These are phyloP conservation scores for Limosa lapponica DNA, from an alignment of 2,797 vertebrate genomes.

Conservation along the genomic window DNA sequence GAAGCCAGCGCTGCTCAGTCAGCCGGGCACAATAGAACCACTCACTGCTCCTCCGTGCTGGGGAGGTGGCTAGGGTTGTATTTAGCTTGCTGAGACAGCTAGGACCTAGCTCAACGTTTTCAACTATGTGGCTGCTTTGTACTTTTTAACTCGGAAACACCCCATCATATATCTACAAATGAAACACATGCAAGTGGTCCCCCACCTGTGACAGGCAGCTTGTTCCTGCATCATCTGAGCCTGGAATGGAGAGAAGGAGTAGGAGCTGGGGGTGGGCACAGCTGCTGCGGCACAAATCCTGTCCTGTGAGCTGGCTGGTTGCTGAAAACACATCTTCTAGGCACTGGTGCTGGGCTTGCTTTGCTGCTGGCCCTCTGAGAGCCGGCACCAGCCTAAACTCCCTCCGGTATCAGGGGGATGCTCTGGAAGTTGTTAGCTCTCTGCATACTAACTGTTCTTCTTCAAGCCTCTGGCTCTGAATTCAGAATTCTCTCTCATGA, in stretches of 20 bases:
- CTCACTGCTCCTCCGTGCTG: background rate
- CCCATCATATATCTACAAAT: background rate
- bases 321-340: background rate
- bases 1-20: background rate
- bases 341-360: background rate
- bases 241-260: background rate
- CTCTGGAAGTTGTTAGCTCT: background rate
- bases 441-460: background rate
- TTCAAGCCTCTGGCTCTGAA: background rate
- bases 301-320: background rate
- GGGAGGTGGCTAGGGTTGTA: background rate
- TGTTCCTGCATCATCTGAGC: background rate
- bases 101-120: background rate
- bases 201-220: background rate
- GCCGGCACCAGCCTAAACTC: background rate
- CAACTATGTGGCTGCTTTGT: background rate
- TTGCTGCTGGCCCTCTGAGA: background rate
- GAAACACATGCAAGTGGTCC: background rate
- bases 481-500: background rate
- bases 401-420: background rate
- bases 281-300: background rate
- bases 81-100: background rate
- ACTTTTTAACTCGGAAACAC: background rate
- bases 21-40: background rate
- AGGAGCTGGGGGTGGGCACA: background rate